A percentile compares a stretch with the other conserved stretches of the same genome.
Conservation (phyloP, 1,140 invertebrate genomes). For the Micrasema minimum region DNA sequence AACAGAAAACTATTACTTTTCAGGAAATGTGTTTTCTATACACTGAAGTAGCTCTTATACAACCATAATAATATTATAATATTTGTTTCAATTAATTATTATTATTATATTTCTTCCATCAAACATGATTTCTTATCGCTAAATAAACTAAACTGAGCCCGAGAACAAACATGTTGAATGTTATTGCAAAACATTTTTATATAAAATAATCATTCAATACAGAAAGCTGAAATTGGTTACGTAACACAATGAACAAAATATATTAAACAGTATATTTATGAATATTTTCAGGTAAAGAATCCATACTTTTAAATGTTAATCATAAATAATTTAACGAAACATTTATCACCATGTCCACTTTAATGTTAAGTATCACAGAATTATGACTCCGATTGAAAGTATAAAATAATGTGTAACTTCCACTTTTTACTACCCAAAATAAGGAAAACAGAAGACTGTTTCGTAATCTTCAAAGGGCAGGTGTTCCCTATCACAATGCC, state of each 20-base stretch:
- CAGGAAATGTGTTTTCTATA: too few relatives aligned
- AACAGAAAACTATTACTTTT: too few relatives aligned
- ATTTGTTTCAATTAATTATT: not conserved
- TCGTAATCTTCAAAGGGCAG: not conserved
- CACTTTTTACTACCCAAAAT: conserved; percentile 9
- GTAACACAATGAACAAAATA: not conserved
- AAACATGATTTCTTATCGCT: too few relatives aligned
- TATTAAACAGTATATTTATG: not conserved
- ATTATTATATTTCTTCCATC: too few relatives aligned
- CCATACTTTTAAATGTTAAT: not conserved
- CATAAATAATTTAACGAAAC: too few relatives aligned
- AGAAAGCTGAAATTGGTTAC: too few relatives aligned
- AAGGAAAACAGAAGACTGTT: conserved; percentile 7
- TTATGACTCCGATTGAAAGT: conserved; percentile 28
- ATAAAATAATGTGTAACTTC: conserved; percentile 6
- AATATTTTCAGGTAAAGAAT: not conserved
- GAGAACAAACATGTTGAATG: too few relatives aligned
- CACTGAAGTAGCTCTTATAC: not conserved
- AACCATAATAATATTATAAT: not conserved
- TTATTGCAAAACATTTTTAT: too few relatives aligned
- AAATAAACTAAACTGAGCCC: too few relatives aligned
- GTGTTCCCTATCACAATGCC: conserved; percentile 69
- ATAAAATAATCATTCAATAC: too few relatives aligned
- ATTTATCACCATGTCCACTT: not conserved
- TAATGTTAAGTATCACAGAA: conserved; percentile 37